Evolutionary conservation across 2,888 invertebrate species (phyloP), one percentile per base, ranked within the genome.

Genomic region (Brachypalpus laphriformis): DNA sequence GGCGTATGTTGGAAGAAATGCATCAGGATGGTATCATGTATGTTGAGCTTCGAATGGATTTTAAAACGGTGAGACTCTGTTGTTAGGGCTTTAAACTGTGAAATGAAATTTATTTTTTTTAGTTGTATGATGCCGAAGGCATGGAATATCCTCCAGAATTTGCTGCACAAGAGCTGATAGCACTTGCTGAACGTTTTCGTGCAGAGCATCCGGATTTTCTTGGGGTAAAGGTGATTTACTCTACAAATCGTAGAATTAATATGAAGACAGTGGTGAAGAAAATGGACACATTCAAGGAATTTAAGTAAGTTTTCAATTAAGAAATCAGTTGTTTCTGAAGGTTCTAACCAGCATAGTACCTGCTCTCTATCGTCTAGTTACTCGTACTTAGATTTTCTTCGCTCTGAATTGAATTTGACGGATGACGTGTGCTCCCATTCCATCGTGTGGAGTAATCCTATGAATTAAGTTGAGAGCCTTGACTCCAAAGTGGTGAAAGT

Each of bases 21-120:
- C 93, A 93, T 83, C 91, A 93, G 0, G 95, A 95, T 88, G 94
- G 95, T 86, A 92, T 95, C 0, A 92, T 94, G 89, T 95, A 95
- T 86, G 89, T 94, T 0, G 95, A 95, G 89, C 86, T 95, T 5
- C 92, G 95, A 51, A 82, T 89, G 7, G 87, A 88, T 20, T 87
- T 90, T 5, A 87, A 87, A 14, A 87, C 87, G 87, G 91, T 91
- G 8, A 56, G 86, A 3, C 6, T 37, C 14, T 11, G 18, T 22
- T 20, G 8, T 8, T 40, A 3, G n/a, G 7, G 1, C 42, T 25
- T 1, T 20, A 1, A 0, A 9, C 14, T 22, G 8, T 40, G 3
- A 6, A 20, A 11, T 37, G n/a, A 7, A 25, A 28, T 66, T 20
- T 20, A 9, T 40, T 72, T 49, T 42, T 70, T 63, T 22, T 86